These are phyloP conservation scores for Ectemnius lituratus DNA, from an alignment of 2,888 invertebrate species.

Conservation along the genomic window DNA sequence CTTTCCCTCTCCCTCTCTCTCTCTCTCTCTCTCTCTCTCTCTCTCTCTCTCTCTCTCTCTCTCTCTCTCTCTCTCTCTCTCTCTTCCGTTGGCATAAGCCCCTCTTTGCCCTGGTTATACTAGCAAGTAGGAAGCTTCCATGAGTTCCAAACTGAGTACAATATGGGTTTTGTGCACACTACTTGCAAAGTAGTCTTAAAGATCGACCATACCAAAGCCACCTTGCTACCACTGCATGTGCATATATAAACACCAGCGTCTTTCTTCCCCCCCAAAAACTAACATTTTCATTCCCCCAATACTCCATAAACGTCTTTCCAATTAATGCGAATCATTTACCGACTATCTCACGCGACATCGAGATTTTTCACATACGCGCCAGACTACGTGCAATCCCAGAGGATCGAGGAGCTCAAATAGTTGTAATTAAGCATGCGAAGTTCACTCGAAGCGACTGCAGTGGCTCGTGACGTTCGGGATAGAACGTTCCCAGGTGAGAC, in stretches of 20 bases:
- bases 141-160: too few relatives aligned
- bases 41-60: too few relatives aligned
- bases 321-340: background rate
- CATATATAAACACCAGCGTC: too few relatives aligned
- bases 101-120: background rate
- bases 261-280: background rate
- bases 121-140: background rate
- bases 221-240: too few relatives aligned
- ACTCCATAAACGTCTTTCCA: background rate
- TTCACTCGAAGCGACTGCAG: slow-evolving; percentile 10
- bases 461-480: slow-evolving; percentile 12
- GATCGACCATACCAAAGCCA: too few relatives aligned
- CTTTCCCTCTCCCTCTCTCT: too few relatives aligned
- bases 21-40: too few relatives aligned
- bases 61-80: too few relatives aligned
- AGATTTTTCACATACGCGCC: slow-evolving; percentile 15
- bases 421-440: background rate
- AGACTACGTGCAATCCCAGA: slow-evolving; percentile 10
- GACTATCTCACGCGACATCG: background rate
- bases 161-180: too few relatives aligned
- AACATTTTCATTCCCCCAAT: background rate
- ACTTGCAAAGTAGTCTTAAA: too few relatives aligned
- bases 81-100: background rate
- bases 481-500: background rate
- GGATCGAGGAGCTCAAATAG: slow-evolving; percentile 1